These are phyloP conservation scores for Perodicticus potto DNA, from an alignment of 2,797 vertebrate genomes.

Conservation along the genomic window DNA sequence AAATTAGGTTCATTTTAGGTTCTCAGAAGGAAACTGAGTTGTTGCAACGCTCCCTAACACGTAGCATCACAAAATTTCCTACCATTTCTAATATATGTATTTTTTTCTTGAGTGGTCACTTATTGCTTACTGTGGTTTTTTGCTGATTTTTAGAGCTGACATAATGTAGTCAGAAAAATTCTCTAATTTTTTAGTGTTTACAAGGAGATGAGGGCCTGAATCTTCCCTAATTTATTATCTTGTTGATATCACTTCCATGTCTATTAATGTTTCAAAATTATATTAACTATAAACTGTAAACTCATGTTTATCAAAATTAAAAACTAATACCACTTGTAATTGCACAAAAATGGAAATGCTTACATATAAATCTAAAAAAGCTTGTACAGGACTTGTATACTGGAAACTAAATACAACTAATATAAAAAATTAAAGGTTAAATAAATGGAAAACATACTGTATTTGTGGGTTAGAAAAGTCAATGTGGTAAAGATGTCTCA, in stretches of 20 bases:
- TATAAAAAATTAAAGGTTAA: neutral
- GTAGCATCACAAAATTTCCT: neutral
- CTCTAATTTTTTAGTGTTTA: neutral
- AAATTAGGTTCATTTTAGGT: neutral
- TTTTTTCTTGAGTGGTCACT: neutral
- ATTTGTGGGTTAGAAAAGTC: neutral
- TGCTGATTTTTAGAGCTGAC: neutral
- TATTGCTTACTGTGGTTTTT: neutral
- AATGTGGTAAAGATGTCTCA: neutral
- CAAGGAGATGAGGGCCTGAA: neutral
- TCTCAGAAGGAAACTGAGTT: neutral
- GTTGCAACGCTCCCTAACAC: too few species aligned
- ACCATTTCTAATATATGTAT: neutral
- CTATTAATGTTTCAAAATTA: neutral
- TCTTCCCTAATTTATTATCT: neutral
- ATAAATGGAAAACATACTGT: neutral
- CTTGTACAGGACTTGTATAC: neutral
- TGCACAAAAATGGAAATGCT: neutral
- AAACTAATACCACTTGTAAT: neutral
- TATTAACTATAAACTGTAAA: neutral
- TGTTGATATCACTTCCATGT: neutral
- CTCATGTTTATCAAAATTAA: neutral
- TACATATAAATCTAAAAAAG: neutral
- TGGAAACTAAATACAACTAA: neutral
- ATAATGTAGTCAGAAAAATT: neutral